Base-by-base conservation (phyloP, 1,140 invertebrate species). In the Drosophila nigrodunni region DNA sequence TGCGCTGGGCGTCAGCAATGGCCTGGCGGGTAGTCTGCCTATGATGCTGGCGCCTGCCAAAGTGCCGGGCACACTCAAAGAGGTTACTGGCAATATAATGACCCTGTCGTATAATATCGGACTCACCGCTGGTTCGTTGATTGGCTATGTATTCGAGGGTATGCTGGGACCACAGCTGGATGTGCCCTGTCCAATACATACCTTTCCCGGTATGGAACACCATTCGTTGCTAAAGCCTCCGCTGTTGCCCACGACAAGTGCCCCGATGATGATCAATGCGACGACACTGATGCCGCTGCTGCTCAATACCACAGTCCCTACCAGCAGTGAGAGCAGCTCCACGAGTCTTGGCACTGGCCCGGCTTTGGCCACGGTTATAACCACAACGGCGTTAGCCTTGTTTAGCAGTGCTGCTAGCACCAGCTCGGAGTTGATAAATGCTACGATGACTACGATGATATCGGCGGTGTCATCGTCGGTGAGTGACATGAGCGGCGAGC, bases 1-100 rank as follows among this genome's bases (percentile, higher is more conserved):
- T 5, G 85, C 97, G 0, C 93, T 98, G 44, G 97, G 97, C 11
- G 93, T 98, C 1, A 96, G 95, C 55, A 98, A 98, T 85, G 97
- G 97, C 0, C 93, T 98, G 13, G 95, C 98, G 62, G 97, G 97
- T 1, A 97, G 97, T 71, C 94, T 98, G 8, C 97, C 97, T 0
- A 98, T 98, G 97, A 97, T 98, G 57, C 94, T 97, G 69, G 97
- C 97, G 1, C 97, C 97, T 6, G 95, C 95, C 37, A 95, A 96
- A 90, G 97, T 98, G 2, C 94, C 95, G 1, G 95, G 96, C 61
- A 94, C 96, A n/a, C 94, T 96, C 67, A 94, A 95, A 58, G 96
- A 97, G 93, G 93, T 97, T 0, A 95, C 94, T 95, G 97, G 97
- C 59, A 98, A 98, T 80, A 97, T 98, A 78, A 98, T 98, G 97